Evolutionary conservation across 2,797 vertebrate genomes (phyloP), one percentile per base, ranked within the genome.

Genomic region (Bradypodion ventrale): DNA sequence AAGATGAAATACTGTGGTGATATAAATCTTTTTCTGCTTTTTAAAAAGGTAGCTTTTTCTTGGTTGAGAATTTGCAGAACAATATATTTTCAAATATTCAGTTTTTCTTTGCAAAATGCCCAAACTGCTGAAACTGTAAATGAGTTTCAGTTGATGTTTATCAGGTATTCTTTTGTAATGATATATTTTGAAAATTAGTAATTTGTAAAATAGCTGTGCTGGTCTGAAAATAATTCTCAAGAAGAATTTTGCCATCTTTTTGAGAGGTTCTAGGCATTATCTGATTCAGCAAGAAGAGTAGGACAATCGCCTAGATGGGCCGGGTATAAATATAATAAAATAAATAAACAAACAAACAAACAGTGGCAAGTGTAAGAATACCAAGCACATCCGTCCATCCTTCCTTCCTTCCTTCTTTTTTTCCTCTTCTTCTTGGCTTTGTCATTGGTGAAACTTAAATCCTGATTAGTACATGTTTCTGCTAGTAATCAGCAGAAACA

Each of bases 11-110:
- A 93, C 83, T 81, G 27, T 65, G 70, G 84, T 62, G 63, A 80
- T 79, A 93, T 92, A 92, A 93, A 87, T 92, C 87, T 81, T 84
- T 75, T 83, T 87, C 87, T 85, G 5, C 62, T 73, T 44, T 94
- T 86, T 62, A 85, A 85, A 92, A 75, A 81, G 32, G 63, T 91
- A 65, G 85, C 0, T 80, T 81, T 82, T 88, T 76, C 68, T 82
- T 40, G 75, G 8, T 80, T 44, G 62, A 90, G 46, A 85, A 78
- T 59, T 72, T 82, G 27, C 25, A 79, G 42, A 78, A 46, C 16
- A 82, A 84, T 74, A 80, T 74, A 80, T 80, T 92, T 88, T 85
- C 27, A 80, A 92, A 66, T 85, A 35, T 74, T 87, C 5, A 63
- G 16, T 83, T 16, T n/a, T 87, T 88, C 35, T 32, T 85, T 89